These are phyloP conservation scores for Lasius fuliginosus DNA, from an alignment of 2,888 invertebrate genomes.

Conservation along the genomic window DNA sequence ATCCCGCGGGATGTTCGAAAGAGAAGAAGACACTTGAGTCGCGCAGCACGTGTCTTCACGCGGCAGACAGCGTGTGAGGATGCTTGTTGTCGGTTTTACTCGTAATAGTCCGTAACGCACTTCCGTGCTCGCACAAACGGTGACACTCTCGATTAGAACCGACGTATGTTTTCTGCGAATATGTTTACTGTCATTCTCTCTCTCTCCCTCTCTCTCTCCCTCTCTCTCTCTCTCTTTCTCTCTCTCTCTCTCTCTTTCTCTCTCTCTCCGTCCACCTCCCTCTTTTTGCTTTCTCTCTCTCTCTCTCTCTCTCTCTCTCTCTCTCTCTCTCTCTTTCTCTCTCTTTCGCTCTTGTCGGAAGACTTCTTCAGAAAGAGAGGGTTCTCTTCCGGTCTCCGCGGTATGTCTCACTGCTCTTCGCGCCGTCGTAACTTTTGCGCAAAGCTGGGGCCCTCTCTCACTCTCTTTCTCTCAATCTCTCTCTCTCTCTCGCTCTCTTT, in stretches of 20 bases:
- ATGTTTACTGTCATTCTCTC: constrained; percentile 27
- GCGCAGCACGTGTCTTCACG: constrained; percentile 64
- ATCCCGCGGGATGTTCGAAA: constrained; percentile 44
- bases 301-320: constrained; percentile 29
- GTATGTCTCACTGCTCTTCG: constrained; percentile 81
- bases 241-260: constrained; percentile 38
- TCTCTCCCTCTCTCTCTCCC: constrained; percentile 5
- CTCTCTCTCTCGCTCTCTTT: constrained; percentile 39
- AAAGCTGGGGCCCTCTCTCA: constrained; percentile 79
- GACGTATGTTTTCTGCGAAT: constrained; percentile 60
- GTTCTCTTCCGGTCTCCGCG: constrained; percentile 83
- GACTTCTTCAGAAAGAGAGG: constrained; percentile 79
- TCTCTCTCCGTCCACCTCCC: constrained; percentile 7
- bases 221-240: constrained; percentile 32
- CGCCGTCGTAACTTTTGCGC: constrained; percentile 83
- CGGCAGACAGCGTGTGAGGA: constrained; percentile 25
- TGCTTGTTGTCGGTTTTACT: constrained; percentile 50
- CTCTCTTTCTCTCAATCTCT: constrained; percentile 68
- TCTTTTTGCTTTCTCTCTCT: constrained; percentile 16
- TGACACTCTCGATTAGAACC: constrained; percentile 57
- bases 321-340: constrained; percentile 57
- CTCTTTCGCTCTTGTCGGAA: constrained; percentile 66
- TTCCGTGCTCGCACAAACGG: constrained; percentile 45
- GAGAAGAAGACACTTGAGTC: constrained; percentile 25
- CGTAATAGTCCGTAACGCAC: constrained; percentile 47